Evolutionary conservation across 2,113 vertebrate genomes (phyloP), one percentile per base, ranked within the genome.

Genomic region (Murina feae): DNA sequence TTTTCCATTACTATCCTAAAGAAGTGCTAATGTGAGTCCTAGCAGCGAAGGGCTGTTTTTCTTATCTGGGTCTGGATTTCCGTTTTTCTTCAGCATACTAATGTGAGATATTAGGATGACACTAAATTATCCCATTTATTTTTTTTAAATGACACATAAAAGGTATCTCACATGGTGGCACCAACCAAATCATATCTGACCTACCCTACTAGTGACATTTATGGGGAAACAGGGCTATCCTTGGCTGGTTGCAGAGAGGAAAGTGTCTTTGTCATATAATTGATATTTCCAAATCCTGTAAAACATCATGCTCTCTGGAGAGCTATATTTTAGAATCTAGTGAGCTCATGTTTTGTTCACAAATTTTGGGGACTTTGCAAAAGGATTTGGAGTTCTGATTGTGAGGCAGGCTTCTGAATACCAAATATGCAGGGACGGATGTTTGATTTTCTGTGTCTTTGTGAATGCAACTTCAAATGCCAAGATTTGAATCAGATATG

Each of bases 91-190:
- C 69, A 96, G 96, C 95, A 97, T 92, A 47, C 66, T 98, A 98
- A 98, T 97, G 91, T 96, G 81, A 86, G 96, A 95, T 93, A 98
- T 98, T 96, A 98, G 84, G 91, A 83, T 95, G 94, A 96, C 84
- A 94, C 96, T 98, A 97, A 97, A 97, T 98, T 97, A 97, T 92
- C 86, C 89, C 89, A 71, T 97, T 98, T 94, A 91, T 98, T 97
- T 97, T 35, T 69, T 49, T 90, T 93, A 96, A 96, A 32, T 95
- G 96, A 94, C 95, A 97, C 79, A 96, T 89, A 96, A 97, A 96
- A 98, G 94, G 81, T 96, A 98, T 94, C 98, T 96, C 86, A 92
- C 84, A 84, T 84, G 92, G 89, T 75, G n/a, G 0, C 79, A 89
- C 90, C 89, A 79, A 87, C 89, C 92, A 96, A 94, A 95, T 97